Conservation (phyloP, 2,797 vertebrate genomes). For the Diglossa cyanea region DNA sequence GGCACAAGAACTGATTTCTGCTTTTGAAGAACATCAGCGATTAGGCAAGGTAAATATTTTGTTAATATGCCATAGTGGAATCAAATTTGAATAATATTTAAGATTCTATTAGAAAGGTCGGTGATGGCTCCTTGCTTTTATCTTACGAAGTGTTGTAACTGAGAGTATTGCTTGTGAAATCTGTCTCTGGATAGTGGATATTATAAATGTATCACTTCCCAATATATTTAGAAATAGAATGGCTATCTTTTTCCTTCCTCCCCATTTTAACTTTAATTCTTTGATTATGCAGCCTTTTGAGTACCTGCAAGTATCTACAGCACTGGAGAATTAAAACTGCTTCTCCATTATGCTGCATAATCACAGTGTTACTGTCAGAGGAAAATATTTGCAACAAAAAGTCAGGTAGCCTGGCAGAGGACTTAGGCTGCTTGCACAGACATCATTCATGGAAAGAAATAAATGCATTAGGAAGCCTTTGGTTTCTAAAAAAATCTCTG, state of each 20-base stretch:
- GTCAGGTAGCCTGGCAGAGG: conserved; percentile 48
- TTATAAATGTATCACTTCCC: not conserved
- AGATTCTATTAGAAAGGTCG: not conserved
- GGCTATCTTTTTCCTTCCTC: not conserved
- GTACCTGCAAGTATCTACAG: not conserved
- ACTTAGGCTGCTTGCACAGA: conserved; percentile 21
- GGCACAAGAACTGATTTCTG: conserved; percentile 90
- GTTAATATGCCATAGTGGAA: conserved; percentile 20
- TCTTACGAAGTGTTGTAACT: not conserved
- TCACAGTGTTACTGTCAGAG: not conserved
- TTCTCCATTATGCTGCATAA: not conserved
- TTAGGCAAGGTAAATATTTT: conserved; percentile 91
- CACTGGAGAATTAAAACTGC: not conserved
- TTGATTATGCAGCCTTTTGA: not conserved
- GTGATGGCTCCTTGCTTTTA: not conserved
- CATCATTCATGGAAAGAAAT: conserved; percentile 41
- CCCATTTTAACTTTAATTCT: not conserved
- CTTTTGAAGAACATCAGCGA: conserved; percentile 91
- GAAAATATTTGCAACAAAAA: conserved; percentile 61
- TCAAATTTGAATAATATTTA: not conserved
- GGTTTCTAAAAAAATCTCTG: not conserved
- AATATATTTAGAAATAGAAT: not conserved
- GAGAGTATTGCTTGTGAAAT: not conserved
- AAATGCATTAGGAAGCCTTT: conserved; percentile 44
- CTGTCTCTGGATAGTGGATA: not conserved